phyloP scores from a whole-genome alignment of 92 coral and sea anemone genomes.

The Galaxea fascicularis region DNA sequence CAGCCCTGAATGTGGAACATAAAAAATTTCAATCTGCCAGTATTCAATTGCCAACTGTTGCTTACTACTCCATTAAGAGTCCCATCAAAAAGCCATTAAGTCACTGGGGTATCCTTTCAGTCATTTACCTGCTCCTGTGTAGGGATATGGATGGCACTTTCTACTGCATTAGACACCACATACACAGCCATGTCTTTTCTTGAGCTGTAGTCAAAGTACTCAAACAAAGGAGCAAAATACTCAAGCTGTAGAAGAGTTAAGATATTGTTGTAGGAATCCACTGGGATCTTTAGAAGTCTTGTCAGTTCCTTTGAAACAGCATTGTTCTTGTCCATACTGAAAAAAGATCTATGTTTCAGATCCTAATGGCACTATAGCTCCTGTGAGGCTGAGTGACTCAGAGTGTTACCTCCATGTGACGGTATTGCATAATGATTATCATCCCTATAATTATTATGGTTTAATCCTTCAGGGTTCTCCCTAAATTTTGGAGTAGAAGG shows the following conservation, averaged over 20 bases:
- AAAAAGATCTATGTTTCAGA: neutral
- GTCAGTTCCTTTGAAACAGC: conserved; percentile 95
- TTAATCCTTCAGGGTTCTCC: no score
- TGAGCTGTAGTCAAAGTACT: conserved; percentile 85
- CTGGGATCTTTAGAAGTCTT: conserved; percentile 91
- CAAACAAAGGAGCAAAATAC: conserved; percentile 88
- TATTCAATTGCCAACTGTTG: no score
- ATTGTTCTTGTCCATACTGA: conserved; percentile 94
- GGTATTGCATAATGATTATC: no score
- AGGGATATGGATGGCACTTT: conserved; percentile 84
- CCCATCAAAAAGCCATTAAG: no score
- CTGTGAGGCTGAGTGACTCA: neutral
- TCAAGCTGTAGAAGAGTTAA: conserved; percentile 87
- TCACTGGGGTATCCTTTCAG: neutral
- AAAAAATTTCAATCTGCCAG: no score
- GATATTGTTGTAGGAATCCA: conserved; percentile 93
- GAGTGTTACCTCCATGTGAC: no score
- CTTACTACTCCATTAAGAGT: no score
- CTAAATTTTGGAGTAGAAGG: no score
- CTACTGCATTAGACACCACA: conserved; percentile 93
- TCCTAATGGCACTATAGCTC: neutral
- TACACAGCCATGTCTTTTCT: conserved; percentile 95
- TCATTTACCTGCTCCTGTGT: conserved; percentile 87
- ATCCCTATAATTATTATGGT: no score
- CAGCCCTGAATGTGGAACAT: no score